Conservation (phyloP, 2,113 vertebrate species). For the Oreochromis aureus region DNA sequence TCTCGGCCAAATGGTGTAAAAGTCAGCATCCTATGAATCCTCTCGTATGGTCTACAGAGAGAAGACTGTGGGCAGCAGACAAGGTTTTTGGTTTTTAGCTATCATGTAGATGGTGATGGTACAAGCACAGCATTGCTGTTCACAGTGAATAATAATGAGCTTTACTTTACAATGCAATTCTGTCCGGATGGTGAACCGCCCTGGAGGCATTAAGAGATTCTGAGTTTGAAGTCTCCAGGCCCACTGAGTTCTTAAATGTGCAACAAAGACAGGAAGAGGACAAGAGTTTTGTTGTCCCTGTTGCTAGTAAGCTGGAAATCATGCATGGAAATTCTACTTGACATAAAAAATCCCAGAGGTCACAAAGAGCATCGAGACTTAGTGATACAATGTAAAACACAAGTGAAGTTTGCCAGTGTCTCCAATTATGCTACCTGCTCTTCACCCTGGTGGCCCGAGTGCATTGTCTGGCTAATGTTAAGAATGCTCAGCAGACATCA, state of each 20-base stretch:
- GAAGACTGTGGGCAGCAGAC: background rate
- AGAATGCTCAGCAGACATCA: background rate
- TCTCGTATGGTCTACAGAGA: background rate
- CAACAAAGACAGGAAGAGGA: background rate
- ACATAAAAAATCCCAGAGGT: background rate
- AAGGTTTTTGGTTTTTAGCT: background rate
- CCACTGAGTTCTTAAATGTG: accelerated
- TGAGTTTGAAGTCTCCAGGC: background rate
- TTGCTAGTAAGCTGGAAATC: background rate
- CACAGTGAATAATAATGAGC: background rate
- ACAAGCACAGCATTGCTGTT: background rate
- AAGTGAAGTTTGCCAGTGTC: background rate
- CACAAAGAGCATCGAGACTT: background rate
- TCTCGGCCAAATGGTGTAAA: background rate
- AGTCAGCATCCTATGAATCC: background rate
- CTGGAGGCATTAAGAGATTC: background rate
- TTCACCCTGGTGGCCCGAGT: background rate
- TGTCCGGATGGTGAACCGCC: background rate
- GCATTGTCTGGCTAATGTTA: background rate
- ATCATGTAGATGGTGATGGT: background rate
- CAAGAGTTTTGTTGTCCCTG: background rate
- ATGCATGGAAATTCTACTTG: background rate
- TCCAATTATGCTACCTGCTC: background rate
- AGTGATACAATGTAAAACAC: background rate
- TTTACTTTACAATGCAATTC: accelerated